Evolutionary conservation across 2,888 invertebrate genomes (phyloP).

Genomic region (Chesias legatella): DNA sequence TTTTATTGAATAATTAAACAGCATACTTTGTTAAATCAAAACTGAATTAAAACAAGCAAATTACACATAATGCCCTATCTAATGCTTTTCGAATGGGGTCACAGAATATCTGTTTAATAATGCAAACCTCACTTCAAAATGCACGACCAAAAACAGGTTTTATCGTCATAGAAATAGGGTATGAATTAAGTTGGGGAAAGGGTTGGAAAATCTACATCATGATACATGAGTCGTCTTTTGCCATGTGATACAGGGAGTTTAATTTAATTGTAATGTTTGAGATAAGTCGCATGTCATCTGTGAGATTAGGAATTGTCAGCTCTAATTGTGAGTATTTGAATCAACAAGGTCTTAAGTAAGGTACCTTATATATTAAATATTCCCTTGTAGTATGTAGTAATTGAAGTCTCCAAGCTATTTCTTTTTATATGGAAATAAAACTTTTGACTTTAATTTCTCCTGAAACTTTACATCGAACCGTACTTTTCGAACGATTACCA

Average conservation of each 20-base stretch:
- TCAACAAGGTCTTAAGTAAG: too few species aligned
- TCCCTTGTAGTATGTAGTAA: too few species aligned
- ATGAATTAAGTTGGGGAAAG: slow-evolving; percentile 2
- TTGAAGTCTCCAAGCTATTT: too few species aligned
- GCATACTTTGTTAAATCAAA: slow-evolving; percentile 73
- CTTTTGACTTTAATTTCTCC: too few species aligned
- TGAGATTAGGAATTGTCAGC: slow-evolving; percentile 2
- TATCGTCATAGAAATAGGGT: slow-evolving; percentile 10
- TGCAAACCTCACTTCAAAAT: slow-evolving; percentile 48
- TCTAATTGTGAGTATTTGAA: too few species aligned
- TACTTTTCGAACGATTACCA: too few species aligned
- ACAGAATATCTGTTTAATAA: slow-evolving; percentile 68
- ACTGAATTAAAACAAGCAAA: slow-evolving; percentile 76
- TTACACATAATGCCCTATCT: slow-evolving; percentile 63
- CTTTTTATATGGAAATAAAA: too few species aligned
- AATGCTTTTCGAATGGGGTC: slow-evolving; percentile 73
- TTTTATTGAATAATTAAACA: slow-evolving; percentile 66
- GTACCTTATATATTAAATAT: too few species aligned
- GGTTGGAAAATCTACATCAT: slow-evolving; percentile 43
- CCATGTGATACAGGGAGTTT: slow-evolving; percentile 46
- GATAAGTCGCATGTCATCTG: slow-evolving; percentile 37
- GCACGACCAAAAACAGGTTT: slow-evolving; percentile 23
- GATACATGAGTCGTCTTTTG: slow-evolving; percentile 56
- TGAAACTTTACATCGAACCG: too few species aligned
- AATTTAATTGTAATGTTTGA: slow-evolving; percentile 53